Conservation (phyloP, 1,140 invertebrate species). For the Hestina assimilis region DNA sequence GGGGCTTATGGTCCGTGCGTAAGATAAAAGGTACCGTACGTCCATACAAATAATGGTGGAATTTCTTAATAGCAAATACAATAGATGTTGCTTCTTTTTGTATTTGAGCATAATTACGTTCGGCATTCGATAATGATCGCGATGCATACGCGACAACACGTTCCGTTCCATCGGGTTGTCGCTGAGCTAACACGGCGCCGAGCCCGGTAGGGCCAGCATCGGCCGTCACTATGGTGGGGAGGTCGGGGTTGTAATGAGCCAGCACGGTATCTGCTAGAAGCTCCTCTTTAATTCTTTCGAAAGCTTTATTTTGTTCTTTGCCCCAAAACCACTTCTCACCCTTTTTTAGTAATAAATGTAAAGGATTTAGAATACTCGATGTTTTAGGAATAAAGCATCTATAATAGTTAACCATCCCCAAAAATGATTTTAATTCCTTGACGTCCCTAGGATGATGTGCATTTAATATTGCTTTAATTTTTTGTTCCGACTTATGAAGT, state of each 20-base stretch:
- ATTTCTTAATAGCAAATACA: constrained; percentile 64
- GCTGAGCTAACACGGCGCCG: constrained; percentile 46
- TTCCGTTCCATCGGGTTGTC: constrained; percentile 31
- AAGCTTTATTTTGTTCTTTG: constrained; percentile 32
- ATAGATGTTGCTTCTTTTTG: constrained; percentile 75
- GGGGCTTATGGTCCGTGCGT: not conserved
- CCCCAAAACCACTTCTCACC: constrained; percentile 30
- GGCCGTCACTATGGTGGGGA: constrained; percentile 42
- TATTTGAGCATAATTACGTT: constrained; percentile 73
- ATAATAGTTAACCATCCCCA: constrained; percentile 4
- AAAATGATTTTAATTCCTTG: not conserved
- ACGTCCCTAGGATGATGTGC: not conserved
- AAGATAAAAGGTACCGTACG: not conserved
- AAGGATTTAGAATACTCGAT: constrained; percentile 44
- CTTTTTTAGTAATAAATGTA: constrained; percentile 42
- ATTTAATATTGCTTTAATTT: not conserved
- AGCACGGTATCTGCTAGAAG: constrained; percentile 44
- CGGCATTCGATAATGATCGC: constrained; percentile 51
- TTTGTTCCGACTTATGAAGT: not conserved
- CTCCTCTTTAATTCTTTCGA: constrained; percentile 33
- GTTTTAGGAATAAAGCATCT: constrained; percentile 68
- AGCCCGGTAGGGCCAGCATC: constrained; percentile 49
- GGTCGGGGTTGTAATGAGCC: constrained; percentile 56
- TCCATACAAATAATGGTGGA: constrained; percentile 42
- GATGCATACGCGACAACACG: constrained; percentile 68